Percentiles rank a stretch among this genome's conserved stretches.
These are phyloP conservation scores for Oreochromis niloticus DNA, from an alignment of 2,113 vertebrate species.

Conservation along the genomic window DNA sequence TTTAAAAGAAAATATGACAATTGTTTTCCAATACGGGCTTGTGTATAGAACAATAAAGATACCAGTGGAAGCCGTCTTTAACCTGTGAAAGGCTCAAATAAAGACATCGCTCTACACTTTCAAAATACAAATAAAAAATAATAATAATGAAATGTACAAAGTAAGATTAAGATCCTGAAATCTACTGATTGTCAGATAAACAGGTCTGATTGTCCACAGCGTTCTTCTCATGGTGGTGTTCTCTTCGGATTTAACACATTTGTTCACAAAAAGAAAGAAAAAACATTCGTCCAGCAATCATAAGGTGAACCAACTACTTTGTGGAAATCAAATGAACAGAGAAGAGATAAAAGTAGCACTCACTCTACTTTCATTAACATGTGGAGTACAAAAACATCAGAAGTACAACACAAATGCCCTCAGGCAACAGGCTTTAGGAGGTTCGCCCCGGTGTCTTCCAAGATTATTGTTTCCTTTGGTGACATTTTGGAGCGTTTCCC, in stretches of 20 bases:
- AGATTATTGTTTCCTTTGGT: conserved; percentile 35
- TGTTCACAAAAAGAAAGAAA: not conserved
- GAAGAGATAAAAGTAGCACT: not conserved
- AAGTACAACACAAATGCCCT: not conserved
- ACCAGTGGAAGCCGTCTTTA: not conserved
- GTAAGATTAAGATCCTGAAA: not conserved
- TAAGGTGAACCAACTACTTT: not conserved
- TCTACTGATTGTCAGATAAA: not conserved
- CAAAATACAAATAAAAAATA: not conserved
- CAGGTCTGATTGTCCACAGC: not conserved
- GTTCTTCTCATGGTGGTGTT: conserved; percentile 12
- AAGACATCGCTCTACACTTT: not conserved
- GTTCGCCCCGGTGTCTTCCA: conserved; percentile 34
- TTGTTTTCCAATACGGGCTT: not conserved
- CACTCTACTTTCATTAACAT: not conserved
- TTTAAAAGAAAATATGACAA: not conserved
- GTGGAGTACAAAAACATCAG: not conserved
- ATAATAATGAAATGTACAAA: not conserved
- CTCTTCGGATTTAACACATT: not conserved
- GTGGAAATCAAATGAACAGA: conserved; percentile 3
- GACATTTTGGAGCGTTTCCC: conserved; percentile 16
- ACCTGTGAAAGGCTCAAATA: not conserved
- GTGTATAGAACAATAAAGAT: not conserved
- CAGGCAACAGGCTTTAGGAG: conserved; percentile 53
- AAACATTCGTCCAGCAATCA: not conserved